Base-by-base conservation (phyloP, 1,140 invertebrate species). In the Acarapis woodi region DNA sequence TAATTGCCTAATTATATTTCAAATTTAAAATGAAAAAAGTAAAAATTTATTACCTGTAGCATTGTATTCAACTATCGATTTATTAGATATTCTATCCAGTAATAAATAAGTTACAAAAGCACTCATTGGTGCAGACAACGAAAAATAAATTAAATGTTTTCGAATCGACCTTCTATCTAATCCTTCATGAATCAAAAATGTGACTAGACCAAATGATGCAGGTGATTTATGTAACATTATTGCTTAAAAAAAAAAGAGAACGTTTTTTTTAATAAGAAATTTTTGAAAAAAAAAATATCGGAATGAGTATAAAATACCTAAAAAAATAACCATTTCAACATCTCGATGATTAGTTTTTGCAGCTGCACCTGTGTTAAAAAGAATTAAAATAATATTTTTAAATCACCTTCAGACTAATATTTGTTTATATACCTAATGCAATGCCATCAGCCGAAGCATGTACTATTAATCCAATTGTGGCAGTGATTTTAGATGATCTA, bases 171-270 rank as follows among this genome's bases (percentile, higher is more conserved):
- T 70, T 49, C 72, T 66, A 44, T 96, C 87, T 8, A 97, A 65
- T 3, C 82, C 80, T 53, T 87, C 85, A 51, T 93, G 82, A 40
- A 99, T 55, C 33, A 99, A 59, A 57, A 94, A 96, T 22, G 85
- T 90, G 10, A 94, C 85, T 2, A 99, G 61, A 24, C 88, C 90
- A 65, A 99, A 97, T 5, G 90, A 82, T 19, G 90, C 87, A 3
- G 90, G 90, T 10, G 83, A 87, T 61, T 99, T 99, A 51, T 99
- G 90, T 12, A 99, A 59, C 85, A 99, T 96, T 43, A 97, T 96
- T 19, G 90, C 90, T n/a, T n/a, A n/a, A n/a, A n/a, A n/a, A n/a
- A n/a, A n/a, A n/a, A n/a, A n/a, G 21, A 62, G 40, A n/a, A n/a
- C n/a, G n/a, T n/a, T n/a, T n/a, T n/a, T n/a, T n/a, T n/a, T n/a